phyloP scores from a whole-genome alignment of 2,888 invertebrate genomes.

The Asteroscopus sphinx region DNA sequence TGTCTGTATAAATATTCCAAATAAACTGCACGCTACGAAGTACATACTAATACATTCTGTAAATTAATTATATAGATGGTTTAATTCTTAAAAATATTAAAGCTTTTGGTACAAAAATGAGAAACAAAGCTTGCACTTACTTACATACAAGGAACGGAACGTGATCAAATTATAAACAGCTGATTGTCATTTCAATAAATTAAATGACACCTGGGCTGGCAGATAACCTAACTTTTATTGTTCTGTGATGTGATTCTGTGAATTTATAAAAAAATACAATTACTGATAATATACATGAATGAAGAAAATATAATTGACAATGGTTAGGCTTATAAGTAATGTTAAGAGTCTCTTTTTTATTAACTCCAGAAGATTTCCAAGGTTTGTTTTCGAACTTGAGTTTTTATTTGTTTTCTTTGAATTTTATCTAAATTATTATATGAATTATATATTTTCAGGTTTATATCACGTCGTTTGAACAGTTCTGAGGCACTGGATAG shows the following conservation, averaged over 20 bases:
- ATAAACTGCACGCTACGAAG: too few species aligned
- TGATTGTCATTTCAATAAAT: neutral
- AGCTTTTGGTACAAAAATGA: too few species aligned
- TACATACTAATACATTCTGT: too few species aligned
- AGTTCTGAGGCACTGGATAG: slow-evolving; percentile 65
- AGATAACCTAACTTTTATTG: slow-evolving; percentile 36
- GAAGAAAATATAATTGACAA: slow-evolving; percentile 33
- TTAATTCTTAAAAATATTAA: too few species aligned
- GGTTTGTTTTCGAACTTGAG: slow-evolving; percentile 24
- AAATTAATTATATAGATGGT: too few species aligned
- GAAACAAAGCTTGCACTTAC: too few species aligned
- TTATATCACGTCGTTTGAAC: slow-evolving; percentile 61
- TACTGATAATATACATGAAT: slow-evolving; percentile 18
- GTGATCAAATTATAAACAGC: neutral
- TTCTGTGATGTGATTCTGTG: neutral
- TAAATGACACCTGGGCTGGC: too few species aligned
- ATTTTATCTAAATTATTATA: slow-evolving; percentile 35
- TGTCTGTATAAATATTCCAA: too few species aligned
- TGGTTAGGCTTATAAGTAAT: slow-evolving; percentile 46
- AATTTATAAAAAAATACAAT: neutral
- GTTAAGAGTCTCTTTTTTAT: slow-evolving; percentile 30
- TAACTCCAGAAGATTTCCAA: slow-evolving; percentile 25
- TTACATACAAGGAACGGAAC: too few species aligned
- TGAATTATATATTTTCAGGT: slow-evolving; percentile 53
- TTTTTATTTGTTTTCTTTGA: neutral